Evolutionary conservation across 2,888 invertebrate species (phyloP).

Genomic region (Pammene fasciana): DNA sequence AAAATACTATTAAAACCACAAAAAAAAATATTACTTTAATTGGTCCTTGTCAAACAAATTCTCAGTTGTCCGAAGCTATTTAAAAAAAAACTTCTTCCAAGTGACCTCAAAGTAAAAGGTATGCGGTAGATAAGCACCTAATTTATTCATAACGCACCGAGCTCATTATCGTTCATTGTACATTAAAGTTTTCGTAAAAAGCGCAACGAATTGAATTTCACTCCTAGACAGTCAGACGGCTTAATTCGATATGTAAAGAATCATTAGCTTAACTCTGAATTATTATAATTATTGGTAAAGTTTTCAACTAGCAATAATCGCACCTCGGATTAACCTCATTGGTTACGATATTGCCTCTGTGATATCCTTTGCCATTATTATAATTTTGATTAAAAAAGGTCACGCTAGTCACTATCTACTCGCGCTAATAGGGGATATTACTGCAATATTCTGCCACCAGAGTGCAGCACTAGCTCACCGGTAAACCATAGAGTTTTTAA

Average conservation of each 20-base stretch:
- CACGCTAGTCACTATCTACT: too few species aligned
- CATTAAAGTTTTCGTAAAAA: constrained; percentile 17
- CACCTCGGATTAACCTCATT: constrained; percentile 93
- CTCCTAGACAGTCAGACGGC: background rate
- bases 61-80: too few species aligned
- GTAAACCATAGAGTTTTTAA: too few species aligned
- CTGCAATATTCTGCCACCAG: too few species aligned
- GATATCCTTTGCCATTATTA: background rate
- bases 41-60: too few species aligned
- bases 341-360: constrained; percentile 92
- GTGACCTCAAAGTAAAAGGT: constrained; percentile 24
- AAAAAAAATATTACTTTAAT: too few species aligned
- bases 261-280: background rate
- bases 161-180: constrained; percentile 25
- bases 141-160: background rate
- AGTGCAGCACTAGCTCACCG: too few species aligned
- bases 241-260: background rate
- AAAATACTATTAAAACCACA: too few species aligned
- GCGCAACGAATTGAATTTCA: constrained; percentile 30
- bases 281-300: constrained; percentile 82
- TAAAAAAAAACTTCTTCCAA: background rate
- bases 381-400: too few species aligned
- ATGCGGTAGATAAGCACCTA: background rate
- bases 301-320: constrained; percentile 96
- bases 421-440: too few species aligned